These are phyloP conservation scores for Glaucopsyche alexis DNA, from an alignment of 2,888 invertebrate species.

Conservation along the genomic window DNA sequence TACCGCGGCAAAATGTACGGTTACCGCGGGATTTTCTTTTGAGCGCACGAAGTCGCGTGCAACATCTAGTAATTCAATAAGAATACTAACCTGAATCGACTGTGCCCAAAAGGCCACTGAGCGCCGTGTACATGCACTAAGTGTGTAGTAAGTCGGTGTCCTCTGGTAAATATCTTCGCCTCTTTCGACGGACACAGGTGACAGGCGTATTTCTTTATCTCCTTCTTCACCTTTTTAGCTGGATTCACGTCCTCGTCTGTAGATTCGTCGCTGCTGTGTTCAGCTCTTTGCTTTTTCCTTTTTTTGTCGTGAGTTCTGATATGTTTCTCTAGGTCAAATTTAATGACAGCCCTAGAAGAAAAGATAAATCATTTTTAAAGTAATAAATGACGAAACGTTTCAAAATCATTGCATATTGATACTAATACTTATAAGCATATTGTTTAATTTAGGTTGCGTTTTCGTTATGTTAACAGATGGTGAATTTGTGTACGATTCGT, in stretches of 20 bases:
- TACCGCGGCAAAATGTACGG: too few species aligned
- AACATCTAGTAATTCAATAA: too few species aligned
- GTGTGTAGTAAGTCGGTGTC: constrained; percentile 84
- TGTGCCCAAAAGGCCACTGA: constrained; percentile 87
- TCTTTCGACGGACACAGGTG: constrained; percentile 84
- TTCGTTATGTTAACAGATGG: too few species aligned
- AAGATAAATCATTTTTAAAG: neutral
- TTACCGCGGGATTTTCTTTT: too few species aligned
- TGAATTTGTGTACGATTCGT: too few species aligned
- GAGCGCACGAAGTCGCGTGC: too few species aligned
- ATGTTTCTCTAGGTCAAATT: constrained; percentile 81
- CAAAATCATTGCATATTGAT: too few species aligned
- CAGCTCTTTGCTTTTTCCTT: constrained; percentile 41
- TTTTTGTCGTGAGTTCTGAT: constrained; percentile 64
- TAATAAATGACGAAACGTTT: too few species aligned
- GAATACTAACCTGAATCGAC: constrained; percentile 81
- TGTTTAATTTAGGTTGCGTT: too few species aligned
- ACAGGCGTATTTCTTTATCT: constrained; percentile 76
- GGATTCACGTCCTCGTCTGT: constrained; percentile 50
- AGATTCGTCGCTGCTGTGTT: constrained; percentile 41
- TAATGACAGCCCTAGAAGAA: constrained; percentile 77
- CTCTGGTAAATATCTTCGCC: constrained; percentile 79
- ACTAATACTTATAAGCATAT: too few species aligned
- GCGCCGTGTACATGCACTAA: constrained; percentile 85
- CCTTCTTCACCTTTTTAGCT: constrained; percentile 47